Evolutionary conservation across 1,140 invertebrate genomes (phyloP), one percentile per base, ranked within the genome.

Genomic region (Homalodisca vitripennis): DNA sequence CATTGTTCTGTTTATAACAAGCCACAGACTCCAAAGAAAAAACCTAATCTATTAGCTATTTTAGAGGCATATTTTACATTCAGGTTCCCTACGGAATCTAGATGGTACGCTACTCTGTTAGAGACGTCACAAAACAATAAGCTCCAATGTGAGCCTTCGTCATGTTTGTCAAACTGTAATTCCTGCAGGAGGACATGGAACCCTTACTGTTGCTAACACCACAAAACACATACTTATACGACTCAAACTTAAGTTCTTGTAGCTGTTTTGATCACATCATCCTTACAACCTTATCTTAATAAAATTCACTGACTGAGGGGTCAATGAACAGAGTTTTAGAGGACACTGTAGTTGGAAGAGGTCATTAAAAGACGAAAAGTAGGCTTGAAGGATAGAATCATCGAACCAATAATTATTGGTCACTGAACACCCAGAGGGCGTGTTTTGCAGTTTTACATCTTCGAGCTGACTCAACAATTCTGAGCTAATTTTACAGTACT

Each of bases 101-200:
- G 55, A 27, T 60, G 55, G 26, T 60, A 60, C 12, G 55, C 55
- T 60, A 60, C 27, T 27, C 29, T 60, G n/a, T 60, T 60, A 27
- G 27, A 10, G 27, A 60, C 26, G 26, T 60, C 26, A 60, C 55
- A 60, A 27, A 60, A 60, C 55, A 60, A 30, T 3, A 60, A 26
- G 26, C 55, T 60, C 55, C 55, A 60, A 30, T 60, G 55, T 30
- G 55, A 60, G 55, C 55, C 55, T n/a, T 60, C 55, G 26, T 60
- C 55, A 60, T 60, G 55, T 22, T 60, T 60, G 13, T 60, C 55
- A 60, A n/a, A n/a, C 22, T 22, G 22, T 27, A 22, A 26, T 24
- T 60, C 26, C 55, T 26, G 29, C 22, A 3, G n/a, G 55, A 10
- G 14, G 22, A 60, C 13, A 60, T 26, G 6, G 26, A 27, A 30